Evolutionary conservation across 1,140 invertebrate species (phyloP).

Genomic region (Parasteatoda tepidariorum): DNA sequence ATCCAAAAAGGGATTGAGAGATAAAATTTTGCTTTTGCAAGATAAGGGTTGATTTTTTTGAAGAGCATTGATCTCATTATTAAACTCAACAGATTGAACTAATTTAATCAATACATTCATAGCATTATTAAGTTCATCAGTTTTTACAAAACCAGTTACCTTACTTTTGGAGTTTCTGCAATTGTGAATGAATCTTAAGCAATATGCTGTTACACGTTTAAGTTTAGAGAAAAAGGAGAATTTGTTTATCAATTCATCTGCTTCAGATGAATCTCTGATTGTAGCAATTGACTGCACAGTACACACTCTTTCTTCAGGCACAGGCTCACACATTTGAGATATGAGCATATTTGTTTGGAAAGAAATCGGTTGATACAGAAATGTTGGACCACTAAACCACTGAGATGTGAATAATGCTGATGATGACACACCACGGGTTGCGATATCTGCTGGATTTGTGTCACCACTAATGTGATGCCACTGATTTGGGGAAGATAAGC

Average conservation of each 20-base stretch:
- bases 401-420: neutral
- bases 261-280: neutral
- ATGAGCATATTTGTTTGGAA: neutral
- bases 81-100: neutral
- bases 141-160: neutral
- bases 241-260: neutral
- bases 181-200: slow-evolving; percentile 5
- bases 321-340: neutral
- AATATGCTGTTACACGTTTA: slow-evolving; percentile 2
- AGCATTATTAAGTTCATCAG: neutral
- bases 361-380: neutral
- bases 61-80: neutral
- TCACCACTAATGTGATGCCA: slow-evolving; percentile 52
- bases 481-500: neutral
- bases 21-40: slow-evolving; percentile 13
- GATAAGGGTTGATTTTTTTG: neutral
- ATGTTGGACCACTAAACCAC: slow-evolving; percentile 51
- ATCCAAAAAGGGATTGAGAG: neutral
- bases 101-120: neutral
- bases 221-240: neutral
- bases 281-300: neutral
- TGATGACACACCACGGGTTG: slow-evolving; percentile 16
- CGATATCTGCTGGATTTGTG: slow-evolving; percentile 60
- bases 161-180: neutral
- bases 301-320: neutral